Conservation (phyloP, 2,113 vertebrate genomes). For the Oncorhynchus masou region DNA sequence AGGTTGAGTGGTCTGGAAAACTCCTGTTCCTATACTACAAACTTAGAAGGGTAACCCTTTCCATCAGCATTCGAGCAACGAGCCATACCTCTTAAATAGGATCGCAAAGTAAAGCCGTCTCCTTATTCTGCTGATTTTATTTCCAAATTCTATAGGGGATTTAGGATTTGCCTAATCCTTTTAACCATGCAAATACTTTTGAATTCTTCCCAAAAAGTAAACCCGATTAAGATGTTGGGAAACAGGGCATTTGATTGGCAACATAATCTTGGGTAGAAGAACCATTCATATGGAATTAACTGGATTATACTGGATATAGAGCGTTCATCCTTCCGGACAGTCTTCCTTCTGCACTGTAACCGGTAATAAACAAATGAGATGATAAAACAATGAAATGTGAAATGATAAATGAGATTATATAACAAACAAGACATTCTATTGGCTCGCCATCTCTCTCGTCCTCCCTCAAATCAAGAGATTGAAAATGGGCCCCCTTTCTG, state of each 20-base stretch:
- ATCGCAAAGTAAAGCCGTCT: neutral
- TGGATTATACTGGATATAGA: constrained; percentile 32
- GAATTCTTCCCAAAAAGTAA: constrained; percentile 17
- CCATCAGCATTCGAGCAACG: constrained; percentile 10
- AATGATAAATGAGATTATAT: constrained; percentile 2
- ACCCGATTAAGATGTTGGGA: constrained; percentile 23
- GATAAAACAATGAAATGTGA: constrained; percentile 16
- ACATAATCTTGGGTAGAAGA: constrained; percentile 29
- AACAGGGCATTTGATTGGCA: constrained; percentile 23
- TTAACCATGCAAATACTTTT: constrained; percentile 24
- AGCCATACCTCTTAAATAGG: neutral
- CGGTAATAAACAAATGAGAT: constrained; percentile 12
- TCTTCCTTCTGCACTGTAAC: neutral
- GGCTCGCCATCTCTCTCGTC: neutral
- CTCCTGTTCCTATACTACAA: neutral
- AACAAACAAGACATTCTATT: no score
- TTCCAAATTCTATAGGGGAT: neutral
- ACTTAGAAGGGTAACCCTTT: neutral
- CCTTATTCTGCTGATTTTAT: constrained; percentile 2
- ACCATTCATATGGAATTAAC: constrained; percentile 34
- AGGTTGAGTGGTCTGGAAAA: no score
- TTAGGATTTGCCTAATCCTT: constrained; percentile 41
- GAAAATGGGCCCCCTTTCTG: neutral
- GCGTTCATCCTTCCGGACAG: neutral
- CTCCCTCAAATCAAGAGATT: neutral